A percentile compares a stretch with the other conserved stretches of the same genome.
Conservation (phyloP, 2,113 vertebrate species). For the Myrmophylax atrothorax region DNA sequence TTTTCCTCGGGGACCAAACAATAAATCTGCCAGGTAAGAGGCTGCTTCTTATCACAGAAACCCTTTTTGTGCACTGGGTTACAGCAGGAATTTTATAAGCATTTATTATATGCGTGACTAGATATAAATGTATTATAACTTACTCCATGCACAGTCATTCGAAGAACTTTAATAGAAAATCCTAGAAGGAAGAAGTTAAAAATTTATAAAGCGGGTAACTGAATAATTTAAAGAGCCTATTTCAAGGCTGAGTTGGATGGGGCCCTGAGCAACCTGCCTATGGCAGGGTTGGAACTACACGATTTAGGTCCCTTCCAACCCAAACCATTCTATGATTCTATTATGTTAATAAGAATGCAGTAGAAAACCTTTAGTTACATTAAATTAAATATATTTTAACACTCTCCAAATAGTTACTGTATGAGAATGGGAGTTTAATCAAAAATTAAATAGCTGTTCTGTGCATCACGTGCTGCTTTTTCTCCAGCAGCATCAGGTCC, state of each 20-base stretch:
- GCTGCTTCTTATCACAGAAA: background rate
- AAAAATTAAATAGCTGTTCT: background rate
- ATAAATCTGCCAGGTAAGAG: conserved; percentile 91
- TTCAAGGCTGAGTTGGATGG: background rate
- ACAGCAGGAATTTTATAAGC: background rate
- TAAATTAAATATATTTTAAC: background rate
- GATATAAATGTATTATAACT: background rate
- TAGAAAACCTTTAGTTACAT: background rate
- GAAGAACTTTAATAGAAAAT: background rate
- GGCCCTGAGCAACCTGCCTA: background rate
- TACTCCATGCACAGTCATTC: background rate
- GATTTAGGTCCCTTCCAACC: background rate
- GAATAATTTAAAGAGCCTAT: background rate
- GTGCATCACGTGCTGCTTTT: background rate
- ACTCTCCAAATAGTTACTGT: background rate
- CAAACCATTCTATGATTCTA: background rate
- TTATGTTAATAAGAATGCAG: background rate
- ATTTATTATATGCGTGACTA: background rate
- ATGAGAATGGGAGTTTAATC: background rate
- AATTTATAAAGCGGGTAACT: background rate
- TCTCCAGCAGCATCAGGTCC: conserved; percentile 86
- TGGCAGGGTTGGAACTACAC: background rate
- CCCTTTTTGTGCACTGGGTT: background rate
- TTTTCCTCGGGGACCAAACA: conserved; percentile 97
- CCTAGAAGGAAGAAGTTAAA: background rate